These are phyloP conservation scores for Gobius niger DNA, from an alignment of 2,113 vertebrate species.

Conservation along the genomic window DNA sequence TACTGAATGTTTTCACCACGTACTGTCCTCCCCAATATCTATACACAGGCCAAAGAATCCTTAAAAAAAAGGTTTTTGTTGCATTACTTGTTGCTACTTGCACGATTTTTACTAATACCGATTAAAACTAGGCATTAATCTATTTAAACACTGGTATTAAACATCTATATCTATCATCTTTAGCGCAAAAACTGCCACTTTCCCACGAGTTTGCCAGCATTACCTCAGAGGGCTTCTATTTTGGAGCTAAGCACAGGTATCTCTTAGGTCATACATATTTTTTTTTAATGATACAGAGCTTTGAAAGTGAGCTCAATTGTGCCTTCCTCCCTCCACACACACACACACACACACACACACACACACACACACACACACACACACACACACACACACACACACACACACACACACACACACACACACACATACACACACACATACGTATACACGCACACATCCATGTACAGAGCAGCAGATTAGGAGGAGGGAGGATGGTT, in stretches of 20 bases:
- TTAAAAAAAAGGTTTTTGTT: too few species aligned
- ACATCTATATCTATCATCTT: constrained; percentile 22
- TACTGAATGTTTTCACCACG: too few species aligned
- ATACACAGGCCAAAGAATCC: too few species aligned
- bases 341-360: constrained; percentile 35
- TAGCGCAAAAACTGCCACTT: neutral
- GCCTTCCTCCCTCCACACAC: constrained; percentile 54
- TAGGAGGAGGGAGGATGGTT: constrained; percentile 65
- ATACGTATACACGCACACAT: constrained; percentile 27
- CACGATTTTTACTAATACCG: too few species aligned
- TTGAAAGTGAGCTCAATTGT: constrained; percentile 63
- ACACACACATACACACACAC: constrained; percentile 52
- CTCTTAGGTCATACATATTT: constrained; percentile 37
- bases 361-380: constrained; percentile 43
- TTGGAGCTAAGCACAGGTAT: constrained; percentile 47
- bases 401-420: constrained; percentile 18
- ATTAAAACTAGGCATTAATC: too few species aligned
- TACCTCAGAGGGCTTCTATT: constrained; percentile 44
- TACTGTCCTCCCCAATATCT: too few species aligned
- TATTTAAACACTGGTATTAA: too few species aligned
- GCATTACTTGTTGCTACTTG: too few species aligned
- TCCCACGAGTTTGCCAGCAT: neutral
- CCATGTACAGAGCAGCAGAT: constrained; percentile 39
- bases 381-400: constrained; percentile 24
- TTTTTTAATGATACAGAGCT: constrained; percentile 48